phyloP scores from a whole-genome alignment of 2,113 vertebrate species.

The Sturnus vulgaris region DNA sequence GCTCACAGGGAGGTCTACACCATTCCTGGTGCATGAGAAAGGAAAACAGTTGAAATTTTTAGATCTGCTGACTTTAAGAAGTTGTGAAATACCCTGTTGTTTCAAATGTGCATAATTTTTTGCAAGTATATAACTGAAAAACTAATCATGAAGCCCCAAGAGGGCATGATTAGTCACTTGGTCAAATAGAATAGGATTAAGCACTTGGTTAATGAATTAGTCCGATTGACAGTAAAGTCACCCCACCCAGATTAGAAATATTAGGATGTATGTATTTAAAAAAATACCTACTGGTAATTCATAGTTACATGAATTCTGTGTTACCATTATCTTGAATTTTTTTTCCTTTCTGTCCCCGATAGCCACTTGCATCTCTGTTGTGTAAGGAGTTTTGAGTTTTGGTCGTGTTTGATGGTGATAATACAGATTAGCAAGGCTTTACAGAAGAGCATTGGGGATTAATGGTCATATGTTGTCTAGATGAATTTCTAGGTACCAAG shows the following conservation, averaged over 20 bases:
- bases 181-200: background rate
- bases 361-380: background rate
- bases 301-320: background rate
- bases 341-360: background rate
- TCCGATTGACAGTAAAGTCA: background rate
- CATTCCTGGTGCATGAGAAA: background rate
- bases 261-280: background rate
- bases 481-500: background rate
- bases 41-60: background rate
- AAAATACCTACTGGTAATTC: background rate
- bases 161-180: background rate
- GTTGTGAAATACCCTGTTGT: background rate
- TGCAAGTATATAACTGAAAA: background rate
- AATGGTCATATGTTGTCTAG: background rate
- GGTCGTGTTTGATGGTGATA: background rate
- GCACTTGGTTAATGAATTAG: background rate
- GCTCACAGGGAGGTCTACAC: background rate
- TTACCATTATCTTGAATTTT: background rate
- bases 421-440: background rate
- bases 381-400: background rate
- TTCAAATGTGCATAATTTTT: background rate
- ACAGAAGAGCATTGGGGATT: background rate
- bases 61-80: background rate
- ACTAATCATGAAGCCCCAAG: background rate
- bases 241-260: background rate